Evolutionary conservation across 1,140 invertebrate genomes (phyloP).

Genomic region (Drosophila subpulchrella): DNA sequence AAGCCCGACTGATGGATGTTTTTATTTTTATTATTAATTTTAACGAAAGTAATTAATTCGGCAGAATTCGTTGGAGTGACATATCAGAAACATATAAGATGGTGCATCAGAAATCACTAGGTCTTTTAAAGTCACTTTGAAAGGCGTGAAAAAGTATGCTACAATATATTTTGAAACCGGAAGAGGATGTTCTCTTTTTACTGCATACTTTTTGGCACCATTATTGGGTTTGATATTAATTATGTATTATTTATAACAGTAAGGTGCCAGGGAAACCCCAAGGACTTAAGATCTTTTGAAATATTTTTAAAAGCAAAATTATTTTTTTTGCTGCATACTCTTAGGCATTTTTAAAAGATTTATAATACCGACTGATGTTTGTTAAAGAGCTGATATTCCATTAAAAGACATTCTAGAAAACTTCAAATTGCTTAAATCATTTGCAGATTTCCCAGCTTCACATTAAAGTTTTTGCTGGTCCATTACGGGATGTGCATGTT

Average conservation of each 20-base stretch:
- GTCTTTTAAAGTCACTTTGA: not conserved
- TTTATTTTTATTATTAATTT: slow-evolving; percentile 19
- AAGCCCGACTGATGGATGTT: slow-evolving; percentile 14
- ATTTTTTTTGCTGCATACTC: no score
- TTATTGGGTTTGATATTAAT: not conserved
- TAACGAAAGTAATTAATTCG: slow-evolving; percentile 9
- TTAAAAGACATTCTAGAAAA: no score
- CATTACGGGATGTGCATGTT: slow-evolving; percentile 11
- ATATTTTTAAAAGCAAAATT: no score
- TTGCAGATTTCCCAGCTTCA: not conserved
- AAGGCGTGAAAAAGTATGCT: not conserved
- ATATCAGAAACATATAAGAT: not conserved
- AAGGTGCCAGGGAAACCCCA: no score
- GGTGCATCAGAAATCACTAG: not conserved
- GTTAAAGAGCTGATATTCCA: no score
- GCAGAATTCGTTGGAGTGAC: not conserved
- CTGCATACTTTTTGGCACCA: not conserved
- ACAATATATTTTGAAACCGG: not conserved
- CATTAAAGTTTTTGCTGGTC: slow-evolving; percentile 2
- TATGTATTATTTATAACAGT: no score
- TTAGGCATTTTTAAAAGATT: not conserved
- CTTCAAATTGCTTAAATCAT: no score
- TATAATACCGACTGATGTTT: no score
- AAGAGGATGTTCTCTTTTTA: not conserved
- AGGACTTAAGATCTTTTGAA: no score